Percentiles rank a stretch among this genome's conserved stretches.
Conservation (phyloP, 2,797 vertebrate genomes). For the Danio choprae region DNA sequence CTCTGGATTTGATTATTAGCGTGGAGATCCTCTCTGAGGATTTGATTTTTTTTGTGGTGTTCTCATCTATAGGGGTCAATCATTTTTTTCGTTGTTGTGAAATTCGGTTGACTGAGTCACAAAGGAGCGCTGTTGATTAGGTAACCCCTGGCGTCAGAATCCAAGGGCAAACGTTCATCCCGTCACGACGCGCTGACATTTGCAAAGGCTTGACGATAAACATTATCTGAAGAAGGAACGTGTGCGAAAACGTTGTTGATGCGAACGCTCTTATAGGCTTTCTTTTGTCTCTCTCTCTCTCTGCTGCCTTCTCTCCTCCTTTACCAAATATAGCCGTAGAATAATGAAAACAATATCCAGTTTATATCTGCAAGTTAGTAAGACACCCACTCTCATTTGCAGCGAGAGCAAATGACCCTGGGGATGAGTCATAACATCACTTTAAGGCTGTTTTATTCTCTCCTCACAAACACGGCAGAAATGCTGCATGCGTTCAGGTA, state of each 20-base stretch:
- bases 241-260: neutral
- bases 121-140: conserved; percentile 55
- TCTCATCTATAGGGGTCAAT: conserved; percentile 32
- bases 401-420: conserved; percentile 82
- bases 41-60: conserved; percentile 10
- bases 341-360: conserved; percentile 81
- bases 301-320: conserved; percentile 28
- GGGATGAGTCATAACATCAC: conserved; percentile 79
- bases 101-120: conserved; percentile 57
- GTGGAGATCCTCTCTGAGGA: conserved; percentile 6
- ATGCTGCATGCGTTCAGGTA: conserved; percentile 66
- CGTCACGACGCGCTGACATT: conserved; percentile 57
- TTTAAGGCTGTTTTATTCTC: conserved; percentile 71
- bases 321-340: conserved; percentile 64
- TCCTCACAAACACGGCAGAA: conserved; percentile 64
- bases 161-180: conserved; percentile 55
- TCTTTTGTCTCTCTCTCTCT: conserved; percentile 11
- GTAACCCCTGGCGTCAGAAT: conserved; percentile 52
- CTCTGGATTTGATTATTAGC: conserved; percentile 35
- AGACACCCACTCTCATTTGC: conserved; percentile 85
- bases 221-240: conserved; percentile 29
- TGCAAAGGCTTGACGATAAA: conserved; percentile 57
- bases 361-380: conserved; percentile 80
- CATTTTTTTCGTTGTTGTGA: conserved; percentile 16
- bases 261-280: conserved; percentile 37